Conservation (phyloP, 2,797 vertebrate species). For the Anolis apletophallus region DNA sequence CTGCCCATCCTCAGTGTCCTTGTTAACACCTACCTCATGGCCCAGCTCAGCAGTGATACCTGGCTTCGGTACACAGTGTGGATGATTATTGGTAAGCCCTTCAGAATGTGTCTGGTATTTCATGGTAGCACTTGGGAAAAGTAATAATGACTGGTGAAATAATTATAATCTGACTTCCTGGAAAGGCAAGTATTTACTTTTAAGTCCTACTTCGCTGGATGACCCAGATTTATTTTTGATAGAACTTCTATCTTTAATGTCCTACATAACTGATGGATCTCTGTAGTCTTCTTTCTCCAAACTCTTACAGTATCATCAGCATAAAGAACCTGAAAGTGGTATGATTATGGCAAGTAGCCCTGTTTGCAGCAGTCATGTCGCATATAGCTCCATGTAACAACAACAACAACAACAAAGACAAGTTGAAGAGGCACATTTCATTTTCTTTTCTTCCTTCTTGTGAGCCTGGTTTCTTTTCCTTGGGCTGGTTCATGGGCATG, state of each 20-base stretch:
- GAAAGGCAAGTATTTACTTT: not conserved
- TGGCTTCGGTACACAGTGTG: slow-evolving; percentile 87
- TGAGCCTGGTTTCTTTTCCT: not conserved
- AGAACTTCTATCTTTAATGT: not conserved
- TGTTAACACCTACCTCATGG: slow-evolving; percentile 85
- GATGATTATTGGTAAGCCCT: slow-evolving; percentile 83
- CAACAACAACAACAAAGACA: too few species aligned
- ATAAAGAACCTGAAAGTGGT: not conserved
- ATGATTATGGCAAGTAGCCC: not conserved
- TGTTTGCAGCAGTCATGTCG: not conserved
- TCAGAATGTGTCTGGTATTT: fast-evolving
- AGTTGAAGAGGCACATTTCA: too few species aligned
- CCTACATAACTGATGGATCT: not conserved
- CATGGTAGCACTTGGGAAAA: not conserved
- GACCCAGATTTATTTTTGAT: not conserved
- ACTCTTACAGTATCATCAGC: not conserved
- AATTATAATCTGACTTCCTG: not conserved
- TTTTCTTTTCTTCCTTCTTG: not conserved
- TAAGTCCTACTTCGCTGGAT: not conserved
- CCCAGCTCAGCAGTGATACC: slow-evolving; percentile 78
- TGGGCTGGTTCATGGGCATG: not conserved
- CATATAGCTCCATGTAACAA: not conserved
- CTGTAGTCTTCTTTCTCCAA: not conserved
- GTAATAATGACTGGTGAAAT: not conserved
- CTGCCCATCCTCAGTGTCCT: slow-evolving; percentile 84